A percentile compares a stretch with the other conserved stretches of the same genome.
phyloP scores from a whole-genome alignment of 2,113 vertebrate species.

The Anolis sagrei region DNA sequence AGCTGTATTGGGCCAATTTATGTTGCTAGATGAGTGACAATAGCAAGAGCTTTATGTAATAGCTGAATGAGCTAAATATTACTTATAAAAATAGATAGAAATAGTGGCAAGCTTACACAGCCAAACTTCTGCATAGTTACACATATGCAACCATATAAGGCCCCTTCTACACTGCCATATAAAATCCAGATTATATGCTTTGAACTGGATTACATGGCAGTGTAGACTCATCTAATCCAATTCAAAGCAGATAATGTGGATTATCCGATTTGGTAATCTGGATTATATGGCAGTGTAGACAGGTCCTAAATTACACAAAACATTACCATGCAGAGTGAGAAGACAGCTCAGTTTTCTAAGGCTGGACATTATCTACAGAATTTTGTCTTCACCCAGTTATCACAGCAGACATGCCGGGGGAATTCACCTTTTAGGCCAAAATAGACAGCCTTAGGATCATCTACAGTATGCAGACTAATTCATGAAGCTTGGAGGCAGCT shows the following conservation, averaged over 20 bases:
- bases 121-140: not conserved
- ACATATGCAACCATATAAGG: too few relatives aligned
- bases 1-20: not conserved
- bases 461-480: too few relatives aligned
- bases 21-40: not conserved
- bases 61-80: not conserved
- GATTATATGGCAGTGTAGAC: too few relatives aligned
- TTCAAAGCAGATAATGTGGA: too few relatives aligned
- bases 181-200: too few relatives aligned
- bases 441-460: not conserved
- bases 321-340: not conserved
- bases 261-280: too few relatives aligned
- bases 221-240: too few relatives aligned
- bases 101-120: not conserved
- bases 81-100: not conserved
- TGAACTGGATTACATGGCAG: too few relatives aligned
- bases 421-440: not conserved
- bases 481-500: too few relatives aligned
- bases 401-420: not conserved
- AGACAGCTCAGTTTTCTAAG: not conserved
- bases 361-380: not conserved
- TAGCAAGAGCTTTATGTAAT: not conserved
- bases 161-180: too few relatives aligned
- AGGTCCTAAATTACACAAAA: not conserved
- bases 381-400: not conserved